These are phyloP conservation scores for Artibeus jamaicensis DNA, from an alignment of 2,797 vertebrate species.

Conservation along the genomic window DNA sequence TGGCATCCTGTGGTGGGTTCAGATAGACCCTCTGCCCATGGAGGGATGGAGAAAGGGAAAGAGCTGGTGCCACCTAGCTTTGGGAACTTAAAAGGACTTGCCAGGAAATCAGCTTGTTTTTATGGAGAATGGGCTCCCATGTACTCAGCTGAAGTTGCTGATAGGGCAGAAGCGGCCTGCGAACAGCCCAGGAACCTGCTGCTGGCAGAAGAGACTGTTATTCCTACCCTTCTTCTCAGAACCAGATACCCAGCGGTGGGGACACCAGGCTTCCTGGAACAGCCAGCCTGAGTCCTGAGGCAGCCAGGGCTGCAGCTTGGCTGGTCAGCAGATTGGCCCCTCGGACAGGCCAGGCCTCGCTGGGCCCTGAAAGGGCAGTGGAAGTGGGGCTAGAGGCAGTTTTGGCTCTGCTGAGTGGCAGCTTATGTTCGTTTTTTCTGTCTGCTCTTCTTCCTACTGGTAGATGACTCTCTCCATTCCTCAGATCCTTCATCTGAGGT, in stretches of 20 bases:
- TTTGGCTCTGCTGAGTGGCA: neutral
- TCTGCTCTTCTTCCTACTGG: neutral
- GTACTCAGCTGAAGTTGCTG: neutral
- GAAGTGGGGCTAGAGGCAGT: neutral
- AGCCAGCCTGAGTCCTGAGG: neutral
- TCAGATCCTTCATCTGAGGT: neutral
- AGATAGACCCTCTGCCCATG: neutral
- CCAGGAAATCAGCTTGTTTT: neutral
- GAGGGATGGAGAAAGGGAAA: neutral
- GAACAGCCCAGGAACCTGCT: neutral
- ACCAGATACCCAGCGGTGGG: slow-evolving; percentile 45
- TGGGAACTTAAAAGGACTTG: neutral
- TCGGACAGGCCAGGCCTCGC: neutral
- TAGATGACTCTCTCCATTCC: neutral
- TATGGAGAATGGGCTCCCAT: neutral
- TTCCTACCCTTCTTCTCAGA: slow-evolving; percentile 40
- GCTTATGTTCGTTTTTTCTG: neutral
- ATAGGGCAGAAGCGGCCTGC: neutral
- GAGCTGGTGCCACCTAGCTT: neutral
- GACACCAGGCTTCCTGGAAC: slow-evolving; percentile 39
- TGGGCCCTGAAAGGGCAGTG: neutral
- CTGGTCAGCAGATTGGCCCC: slow-evolving; percentile 13
- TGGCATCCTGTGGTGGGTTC: neutral
- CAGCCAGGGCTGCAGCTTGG: neutral
- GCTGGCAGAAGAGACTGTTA: slow-evolving; percentile 18